Evolutionary conservation across 1,140 invertebrate species (phyloP).

Genomic region (Periplaneta americana): DNA sequence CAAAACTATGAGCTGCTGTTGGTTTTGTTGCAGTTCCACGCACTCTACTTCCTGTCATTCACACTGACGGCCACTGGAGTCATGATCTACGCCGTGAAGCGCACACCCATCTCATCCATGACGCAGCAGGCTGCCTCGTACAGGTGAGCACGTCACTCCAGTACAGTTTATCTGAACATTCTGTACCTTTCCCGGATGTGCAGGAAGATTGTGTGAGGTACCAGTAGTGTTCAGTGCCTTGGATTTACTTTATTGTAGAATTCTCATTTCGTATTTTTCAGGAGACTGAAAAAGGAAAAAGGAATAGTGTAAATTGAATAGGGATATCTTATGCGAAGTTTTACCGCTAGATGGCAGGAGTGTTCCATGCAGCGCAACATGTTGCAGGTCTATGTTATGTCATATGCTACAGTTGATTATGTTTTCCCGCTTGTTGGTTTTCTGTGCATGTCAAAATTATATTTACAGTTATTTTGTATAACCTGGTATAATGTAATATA

Average conservation of each 20-base stretch:
- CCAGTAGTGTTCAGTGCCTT: neutral
- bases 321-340: too few species aligned
- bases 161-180: neutral
- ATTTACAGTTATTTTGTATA: too few species aligned
- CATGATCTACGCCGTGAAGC: conserved; percentile 63
- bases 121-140: conserved; percentile 25
- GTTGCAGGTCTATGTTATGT: too few species aligned
- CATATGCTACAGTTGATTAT: too few species aligned
- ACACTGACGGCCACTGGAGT: conserved; percentile 68
- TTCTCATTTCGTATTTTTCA: neutral
- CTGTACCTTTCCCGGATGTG: neutral
- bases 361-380: too few species aligned
- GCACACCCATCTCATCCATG: conserved; percentile 45
- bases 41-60: conserved; percentile 74
- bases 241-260: neutral
- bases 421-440: too few species aligned
- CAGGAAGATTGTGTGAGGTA: neutral
- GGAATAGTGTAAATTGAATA: too few species aligned
- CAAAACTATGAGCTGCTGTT: too few species aligned
- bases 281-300: too few species aligned
- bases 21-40: conserved; percentile 62
- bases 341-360: too few species aligned
- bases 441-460: too few species aligned
- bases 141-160: neutral
- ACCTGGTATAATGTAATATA: too few species aligned